These are phyloP conservation scores for Ginglymostoma cirratum DNA, from an alignment of 2,113 vertebrate genomes.

Conservation along the genomic window DNA sequence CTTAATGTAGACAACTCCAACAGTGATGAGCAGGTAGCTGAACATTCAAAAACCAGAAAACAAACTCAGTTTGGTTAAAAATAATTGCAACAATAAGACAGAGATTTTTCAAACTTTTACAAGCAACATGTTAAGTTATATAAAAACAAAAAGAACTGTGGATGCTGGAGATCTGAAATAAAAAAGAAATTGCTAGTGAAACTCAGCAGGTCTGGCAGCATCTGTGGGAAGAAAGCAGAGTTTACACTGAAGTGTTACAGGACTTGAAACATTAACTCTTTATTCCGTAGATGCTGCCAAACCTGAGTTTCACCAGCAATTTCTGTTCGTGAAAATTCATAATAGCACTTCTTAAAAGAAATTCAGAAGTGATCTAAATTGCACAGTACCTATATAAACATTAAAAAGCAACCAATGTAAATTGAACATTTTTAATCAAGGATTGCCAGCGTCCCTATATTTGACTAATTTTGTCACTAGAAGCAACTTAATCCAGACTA, in stretches of 20 bases:
- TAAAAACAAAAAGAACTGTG: too few species aligned
- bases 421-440: neutral
- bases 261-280: too few species aligned
- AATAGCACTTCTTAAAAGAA: neutral
- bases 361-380: neutral
- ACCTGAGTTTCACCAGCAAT: too few species aligned
- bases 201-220: too few species aligned
- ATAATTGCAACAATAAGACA: neutral
- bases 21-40: conserved; percentile 93
- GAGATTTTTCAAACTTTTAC: neutral
- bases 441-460: neutral
- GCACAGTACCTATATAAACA: neutral
- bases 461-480: neutral
- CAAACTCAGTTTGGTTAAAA: neutral
- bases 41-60: neutral
- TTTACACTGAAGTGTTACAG: too few species aligned
- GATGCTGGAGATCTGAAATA: too few species aligned
- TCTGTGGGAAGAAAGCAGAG: too few species aligned
- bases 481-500: neutral
- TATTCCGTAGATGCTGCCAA: too few species aligned
- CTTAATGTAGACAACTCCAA: conserved; percentile 94
- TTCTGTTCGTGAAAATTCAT: too few species aligned
- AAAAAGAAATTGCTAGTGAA: too few species aligned
- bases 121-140: neutral
- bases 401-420: neutral